These are phyloP conservation scores for Petrophora chlorosata DNA, from an alignment of 2,888 invertebrate species.

Conservation along the genomic window DNA sequence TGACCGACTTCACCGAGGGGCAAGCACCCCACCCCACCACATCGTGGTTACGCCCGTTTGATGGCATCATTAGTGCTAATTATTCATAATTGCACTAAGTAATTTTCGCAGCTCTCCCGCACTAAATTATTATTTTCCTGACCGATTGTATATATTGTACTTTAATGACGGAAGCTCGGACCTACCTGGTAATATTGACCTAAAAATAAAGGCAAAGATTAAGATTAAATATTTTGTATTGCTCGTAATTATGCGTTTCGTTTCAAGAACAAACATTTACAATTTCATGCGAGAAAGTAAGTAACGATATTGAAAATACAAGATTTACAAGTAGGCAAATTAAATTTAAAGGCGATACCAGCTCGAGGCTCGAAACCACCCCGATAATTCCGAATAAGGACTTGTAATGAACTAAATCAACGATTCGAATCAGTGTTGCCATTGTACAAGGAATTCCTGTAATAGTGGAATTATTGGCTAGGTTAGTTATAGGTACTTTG, in stretches of 20 bases:
- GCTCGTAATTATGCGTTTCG: slow-evolving; percentile 2
- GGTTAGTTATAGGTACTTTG: too few relatives aligned
- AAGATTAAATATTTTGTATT: slow-evolving; percentile 5
- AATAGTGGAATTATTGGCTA: too few relatives aligned
- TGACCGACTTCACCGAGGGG: not conserved
- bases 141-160: not conserved
- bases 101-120: slow-evolving; percentile 5
- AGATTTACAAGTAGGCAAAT: slow-evolving; percentile 14
- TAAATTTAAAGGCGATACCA: slow-evolving; percentile 29
- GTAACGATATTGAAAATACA: slow-evolving; percentile 8
- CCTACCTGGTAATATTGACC: not conserved
- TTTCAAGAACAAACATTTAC: slow-evolving; percentile 1
- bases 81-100: slow-evolving; percentile 5
- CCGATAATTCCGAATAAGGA: slow-evolving; percentile 51
- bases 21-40: not conserved
- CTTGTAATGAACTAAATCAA: slow-evolving; percentile 55
- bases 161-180: slow-evolving; percentile 1
- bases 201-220: not conserved
- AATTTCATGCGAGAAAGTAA: slow-evolving; percentile 5
- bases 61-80: slow-evolving; percentile 9
- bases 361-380: slow-evolving; percentile 41
- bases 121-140: not conserved
- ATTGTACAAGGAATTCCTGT: too few relatives aligned
- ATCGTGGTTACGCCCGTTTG: not conserved
- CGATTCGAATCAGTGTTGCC: slow-evolving; percentile 23